These are phyloP conservation scores for Rhinoraja longicauda DNA, from an alignment of 2,797 vertebrate species.

Conservation along the genomic window DNA sequence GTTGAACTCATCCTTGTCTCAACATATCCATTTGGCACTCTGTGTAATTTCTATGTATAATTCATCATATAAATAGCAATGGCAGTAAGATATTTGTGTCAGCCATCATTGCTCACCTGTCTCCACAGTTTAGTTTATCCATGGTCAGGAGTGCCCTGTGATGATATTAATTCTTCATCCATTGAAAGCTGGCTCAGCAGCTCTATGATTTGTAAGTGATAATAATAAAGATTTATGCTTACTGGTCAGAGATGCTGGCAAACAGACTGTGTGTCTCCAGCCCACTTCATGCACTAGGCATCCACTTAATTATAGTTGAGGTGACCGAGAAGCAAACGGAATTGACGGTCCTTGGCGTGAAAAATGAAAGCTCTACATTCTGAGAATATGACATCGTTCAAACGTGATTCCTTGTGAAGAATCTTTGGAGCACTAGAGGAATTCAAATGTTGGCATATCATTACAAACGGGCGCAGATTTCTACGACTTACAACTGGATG, in stretches of 20 bases:
- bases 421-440: background rate
- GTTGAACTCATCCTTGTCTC: background rate
- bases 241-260: background rate
- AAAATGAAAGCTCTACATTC: background rate
- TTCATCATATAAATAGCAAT: background rate
- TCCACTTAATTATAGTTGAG: background rate
- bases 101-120: background rate
- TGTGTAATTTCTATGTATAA: background rate
- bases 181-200: background rate
- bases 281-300: background rate
- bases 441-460: background rate
- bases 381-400: background rate
- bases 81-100: background rate
- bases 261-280: background rate
- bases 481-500: background rate
- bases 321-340: background rate
- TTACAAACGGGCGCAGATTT: background rate
- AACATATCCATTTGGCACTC: background rate
- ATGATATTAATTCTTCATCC: background rate
- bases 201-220: background rate
- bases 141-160: background rate
- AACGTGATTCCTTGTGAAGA: background rate
- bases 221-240: background rate
- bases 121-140: background rate
- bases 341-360: background rate